These are phyloP conservation scores for Poecile atricapillus DNA, from an alignment of 2,113 vertebrate genomes.

Conservation along the genomic window DNA sequence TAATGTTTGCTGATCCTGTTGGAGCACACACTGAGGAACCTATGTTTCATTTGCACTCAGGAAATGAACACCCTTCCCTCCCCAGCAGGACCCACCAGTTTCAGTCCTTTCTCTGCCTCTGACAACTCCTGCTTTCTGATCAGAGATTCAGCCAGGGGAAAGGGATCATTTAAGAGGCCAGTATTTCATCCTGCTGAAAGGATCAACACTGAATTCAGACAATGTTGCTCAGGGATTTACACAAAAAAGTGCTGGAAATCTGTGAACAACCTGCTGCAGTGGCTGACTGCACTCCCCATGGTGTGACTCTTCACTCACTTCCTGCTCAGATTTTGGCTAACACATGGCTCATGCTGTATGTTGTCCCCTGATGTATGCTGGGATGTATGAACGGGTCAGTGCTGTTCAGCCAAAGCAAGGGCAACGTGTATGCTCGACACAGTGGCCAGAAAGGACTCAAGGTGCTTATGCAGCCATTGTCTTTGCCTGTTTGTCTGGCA, in stretches of 20 bases:
- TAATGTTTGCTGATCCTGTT: neutral
- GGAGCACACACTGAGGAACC: neutral
- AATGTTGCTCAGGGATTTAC: neutral
- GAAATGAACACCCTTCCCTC: neutral
- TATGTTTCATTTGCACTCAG: neutral
- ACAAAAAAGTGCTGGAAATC: neutral
- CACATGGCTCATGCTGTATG: neutral
- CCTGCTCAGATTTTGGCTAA: neutral
- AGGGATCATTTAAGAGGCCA: neutral
- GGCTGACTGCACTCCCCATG: neutral
- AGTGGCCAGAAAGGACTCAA: neutral
- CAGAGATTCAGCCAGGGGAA: neutral
- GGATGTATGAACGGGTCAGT: no score
- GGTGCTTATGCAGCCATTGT: neutral
- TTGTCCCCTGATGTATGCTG: neutral
- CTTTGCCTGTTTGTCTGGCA: neutral
- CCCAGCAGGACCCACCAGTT: neutral
- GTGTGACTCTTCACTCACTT: neutral
- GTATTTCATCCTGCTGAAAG: neutral
- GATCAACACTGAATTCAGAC: neutral
- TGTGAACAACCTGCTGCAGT: neutral
- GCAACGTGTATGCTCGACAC: rapidly evolving
- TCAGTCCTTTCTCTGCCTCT: neutral
- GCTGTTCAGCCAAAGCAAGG: neutral
- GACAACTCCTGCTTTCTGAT: neutral